Percentiles rank a stretch among this genome's conserved stretches.
Evolutionary conservation across 2,888 invertebrate species (phyloP).

Genomic region (Eupithecia vulgata): DNA sequence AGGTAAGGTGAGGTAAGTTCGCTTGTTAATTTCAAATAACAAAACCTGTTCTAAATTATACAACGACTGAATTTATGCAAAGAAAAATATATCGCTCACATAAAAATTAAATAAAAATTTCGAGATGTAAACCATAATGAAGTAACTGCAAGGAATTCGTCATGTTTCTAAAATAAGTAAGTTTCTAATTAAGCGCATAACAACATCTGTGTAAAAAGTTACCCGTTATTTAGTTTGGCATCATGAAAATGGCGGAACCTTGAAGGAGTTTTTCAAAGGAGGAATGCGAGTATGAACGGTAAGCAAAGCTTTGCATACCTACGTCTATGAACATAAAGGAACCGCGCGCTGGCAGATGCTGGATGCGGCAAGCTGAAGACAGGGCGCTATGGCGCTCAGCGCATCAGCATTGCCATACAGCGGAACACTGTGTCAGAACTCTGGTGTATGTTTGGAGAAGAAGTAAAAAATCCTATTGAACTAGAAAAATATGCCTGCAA

Average conservation of each 20-base stretch:
- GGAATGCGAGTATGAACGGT: slow-evolving; percentile 5
- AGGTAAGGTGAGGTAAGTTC: too few species aligned
- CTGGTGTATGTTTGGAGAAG: too few species aligned
- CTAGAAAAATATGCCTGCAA: too few species aligned
- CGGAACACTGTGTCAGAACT: too few species aligned
- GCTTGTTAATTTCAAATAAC: background rate
- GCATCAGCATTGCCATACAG: too few species aligned
- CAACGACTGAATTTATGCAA: background rate
- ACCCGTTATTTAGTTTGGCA: slow-evolving; percentile 69
- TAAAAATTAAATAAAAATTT: slow-evolving; percentile 17
- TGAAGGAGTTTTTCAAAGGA: background rate
- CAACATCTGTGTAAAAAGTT: slow-evolving; percentile 49
- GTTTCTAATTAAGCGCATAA: slow-evolving; percentile 48
- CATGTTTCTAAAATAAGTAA: slow-evolving; percentile 30
- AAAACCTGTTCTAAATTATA: background rate
- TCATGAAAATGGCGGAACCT: slow-evolving; percentile 65
- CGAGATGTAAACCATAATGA: slow-evolving; percentile 13
- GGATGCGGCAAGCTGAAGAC: too few species aligned
- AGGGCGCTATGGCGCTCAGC: too few species aligned
- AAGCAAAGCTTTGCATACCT: background rate
- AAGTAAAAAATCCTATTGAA: too few species aligned
- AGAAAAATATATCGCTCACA: background rate
- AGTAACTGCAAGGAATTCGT: slow-evolving; percentile 28
- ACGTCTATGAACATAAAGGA: background rate
- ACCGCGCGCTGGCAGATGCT: too few species aligned